Conservation (phyloP, 1,140 invertebrate genomes). For the Acromyrmex charruanus region DNA sequence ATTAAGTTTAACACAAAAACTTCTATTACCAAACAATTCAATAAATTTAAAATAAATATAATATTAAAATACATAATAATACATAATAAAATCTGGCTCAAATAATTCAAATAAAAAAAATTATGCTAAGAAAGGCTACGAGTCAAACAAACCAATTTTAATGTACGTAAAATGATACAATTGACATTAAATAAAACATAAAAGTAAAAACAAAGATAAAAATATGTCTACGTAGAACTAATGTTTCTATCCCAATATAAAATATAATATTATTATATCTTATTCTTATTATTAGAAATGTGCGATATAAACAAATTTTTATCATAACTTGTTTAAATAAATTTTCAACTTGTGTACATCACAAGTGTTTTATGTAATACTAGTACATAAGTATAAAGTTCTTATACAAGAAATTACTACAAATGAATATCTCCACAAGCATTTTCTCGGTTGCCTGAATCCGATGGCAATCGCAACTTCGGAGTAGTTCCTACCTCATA, state of each 20-base stretch:
- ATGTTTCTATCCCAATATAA: too few species aligned
- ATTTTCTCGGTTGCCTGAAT: constrained; percentile 14
- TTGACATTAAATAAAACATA: too few species aligned
- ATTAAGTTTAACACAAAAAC: neutral
- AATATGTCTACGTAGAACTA: too few species aligned
- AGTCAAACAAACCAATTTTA: too few species aligned
- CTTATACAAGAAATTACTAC: neutral
- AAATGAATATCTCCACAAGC: constrained; percentile 24
- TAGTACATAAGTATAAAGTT: neutral
- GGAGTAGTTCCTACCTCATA: neutral
- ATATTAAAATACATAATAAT: too few species aligned
- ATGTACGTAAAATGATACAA: too few species aligned
- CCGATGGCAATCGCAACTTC: constrained; percentile 17
- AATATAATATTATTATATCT: neutral
- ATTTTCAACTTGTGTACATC: neutral
- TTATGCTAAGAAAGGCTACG: too few species aligned
- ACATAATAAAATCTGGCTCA: too few species aligned
- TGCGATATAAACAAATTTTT: neutral
- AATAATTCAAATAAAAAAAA: too few species aligned
- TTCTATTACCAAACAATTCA: neutral
- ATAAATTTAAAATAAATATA: neutral
- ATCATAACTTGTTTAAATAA: neutral
- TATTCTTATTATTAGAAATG: neutral
- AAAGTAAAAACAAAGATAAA: too few species aligned
- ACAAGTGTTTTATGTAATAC: neutral